Evolutionary conservation across 2,888 invertebrate genomes (phyloP), one percentile per base, ranked within the genome.

Genomic region (Dastarcus helophoroides): DNA sequence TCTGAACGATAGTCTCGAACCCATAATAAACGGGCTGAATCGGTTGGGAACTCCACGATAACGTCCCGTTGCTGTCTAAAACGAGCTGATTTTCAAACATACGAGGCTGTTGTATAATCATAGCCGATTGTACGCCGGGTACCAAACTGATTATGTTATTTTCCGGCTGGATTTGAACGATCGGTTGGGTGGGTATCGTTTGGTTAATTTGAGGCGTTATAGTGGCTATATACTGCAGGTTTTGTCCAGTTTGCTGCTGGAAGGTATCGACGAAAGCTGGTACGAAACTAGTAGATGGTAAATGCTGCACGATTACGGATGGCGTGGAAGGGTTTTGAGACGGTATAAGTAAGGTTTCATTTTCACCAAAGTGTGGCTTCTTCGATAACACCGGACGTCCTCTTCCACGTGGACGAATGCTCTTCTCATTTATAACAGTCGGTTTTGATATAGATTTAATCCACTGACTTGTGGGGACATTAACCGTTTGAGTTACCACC

Each of bases 1-100:
- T 86, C 57, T 84, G 84, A 2, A 86, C 85, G 31, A 85, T 84
- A 0, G 85, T 85, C 62, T 86, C 85, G 39, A 85, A 65, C 1
- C 84, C 84, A 46, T 84, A 84, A 48, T 82, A 83, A 47, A 85
- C 76, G 3, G 83, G 83, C 46, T 81, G 81, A 9, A 76, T 76
- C 2, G 75, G 66, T 23, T 72, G 56, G 3, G 43, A 39, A n/a
- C 48, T 37, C 58, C 58, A 61, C 25, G 57, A 50, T 35, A 62
- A 45, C 4, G 60, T 54, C 12, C 60, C 60, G 32, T 57, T 62
- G 36, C 54, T 53, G 37, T 60, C 61, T 15, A 60, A 42, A 12
- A 60, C 52, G 27, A 60, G 39, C 35, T 60, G 59, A 35, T 58
- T 59, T 26, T 56, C 51, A 11, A 57, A 43, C 3, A 59, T 41